Evolutionary conservation across 2,888 invertebrate genomes (phyloP).

Genomic region (Spilarctia lutea): DNA sequence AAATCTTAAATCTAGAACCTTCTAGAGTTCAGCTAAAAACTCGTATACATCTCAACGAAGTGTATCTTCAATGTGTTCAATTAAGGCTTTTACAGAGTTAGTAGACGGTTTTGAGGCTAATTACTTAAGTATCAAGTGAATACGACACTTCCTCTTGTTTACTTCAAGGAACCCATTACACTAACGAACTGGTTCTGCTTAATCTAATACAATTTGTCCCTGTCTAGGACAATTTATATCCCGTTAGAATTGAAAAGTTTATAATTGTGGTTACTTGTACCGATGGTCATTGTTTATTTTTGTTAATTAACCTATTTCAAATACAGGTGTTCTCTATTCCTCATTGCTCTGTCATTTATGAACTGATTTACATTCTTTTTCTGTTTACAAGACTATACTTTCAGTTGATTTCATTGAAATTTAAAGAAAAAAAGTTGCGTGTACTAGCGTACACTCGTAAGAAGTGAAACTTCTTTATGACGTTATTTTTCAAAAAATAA

Average conservation of each 20-base stretch:
- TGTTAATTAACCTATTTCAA: too few species aligned
- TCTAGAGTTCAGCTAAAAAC: not conserved
- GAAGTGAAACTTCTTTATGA: too few species aligned
- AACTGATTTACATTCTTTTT: not conserved
- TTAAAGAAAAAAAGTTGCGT: too few species aligned
- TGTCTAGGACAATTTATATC: not conserved
- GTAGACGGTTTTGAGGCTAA: not conserved
- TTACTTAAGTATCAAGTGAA: not conserved
- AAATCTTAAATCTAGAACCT: not conserved
- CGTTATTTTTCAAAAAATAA: too few species aligned
- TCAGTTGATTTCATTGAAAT: too few species aligned
- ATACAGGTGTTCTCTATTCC: not conserved
- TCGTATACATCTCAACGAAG: not conserved
- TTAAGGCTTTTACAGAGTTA: not conserved
- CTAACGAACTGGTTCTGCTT: constrained; percentile 2
- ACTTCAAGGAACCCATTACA: not conserved
- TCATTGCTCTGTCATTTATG: too few species aligned
- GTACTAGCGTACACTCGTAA: too few species aligned
- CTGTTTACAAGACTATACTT: too few species aligned
- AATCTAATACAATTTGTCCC: not conserved
- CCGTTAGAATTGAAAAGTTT: not conserved
- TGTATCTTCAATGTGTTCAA: not conserved
- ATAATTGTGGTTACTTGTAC: not conserved
- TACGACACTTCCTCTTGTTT: not conserved
- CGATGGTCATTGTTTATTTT: not conserved